Conservation (phyloP, 2,113 vertebrate species). For the Plecotus auritus region DNA sequence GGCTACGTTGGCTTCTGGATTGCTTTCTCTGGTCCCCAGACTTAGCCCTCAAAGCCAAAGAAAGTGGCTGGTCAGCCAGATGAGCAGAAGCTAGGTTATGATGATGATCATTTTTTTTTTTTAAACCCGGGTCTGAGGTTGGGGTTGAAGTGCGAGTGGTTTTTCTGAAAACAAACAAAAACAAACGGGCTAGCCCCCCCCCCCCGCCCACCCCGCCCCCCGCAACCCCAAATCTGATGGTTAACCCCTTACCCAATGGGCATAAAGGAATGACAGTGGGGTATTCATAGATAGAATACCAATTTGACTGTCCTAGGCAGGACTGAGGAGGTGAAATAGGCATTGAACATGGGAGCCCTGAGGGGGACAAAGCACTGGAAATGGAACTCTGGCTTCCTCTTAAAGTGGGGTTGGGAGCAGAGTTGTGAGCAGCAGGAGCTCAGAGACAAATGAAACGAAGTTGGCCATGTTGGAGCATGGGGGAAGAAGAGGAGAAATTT, state of each 20-base stretch:
- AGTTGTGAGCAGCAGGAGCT: background rate
- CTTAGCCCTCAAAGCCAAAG: background rate
- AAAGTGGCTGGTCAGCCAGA: background rate
- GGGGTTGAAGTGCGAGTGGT: background rate
- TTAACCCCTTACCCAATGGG: background rate
- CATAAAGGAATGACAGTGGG: background rate
- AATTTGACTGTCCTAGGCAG: background rate
- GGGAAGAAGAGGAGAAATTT: background rate
- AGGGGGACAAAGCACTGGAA: background rate
- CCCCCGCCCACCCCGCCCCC: too few relatives aligned
- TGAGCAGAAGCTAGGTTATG: background rate
- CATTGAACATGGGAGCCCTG: background rate
- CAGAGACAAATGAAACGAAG: conserved; percentile 19
- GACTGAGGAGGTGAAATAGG: background rate
- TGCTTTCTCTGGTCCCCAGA: background rate
- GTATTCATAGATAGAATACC: background rate
- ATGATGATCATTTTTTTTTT: background rate
- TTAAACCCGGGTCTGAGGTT: background rate
- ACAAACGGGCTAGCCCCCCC: background rate
- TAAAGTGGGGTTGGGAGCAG: background rate
- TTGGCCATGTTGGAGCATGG: background rate
- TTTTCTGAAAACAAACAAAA: background rate
- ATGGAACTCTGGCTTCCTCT: background rate
- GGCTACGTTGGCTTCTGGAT: background rate
- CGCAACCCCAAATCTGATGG: background rate